Base-by-base conservation (phyloP, 1,140 invertebrate genomes). In the Prorops nasuta region DNA sequence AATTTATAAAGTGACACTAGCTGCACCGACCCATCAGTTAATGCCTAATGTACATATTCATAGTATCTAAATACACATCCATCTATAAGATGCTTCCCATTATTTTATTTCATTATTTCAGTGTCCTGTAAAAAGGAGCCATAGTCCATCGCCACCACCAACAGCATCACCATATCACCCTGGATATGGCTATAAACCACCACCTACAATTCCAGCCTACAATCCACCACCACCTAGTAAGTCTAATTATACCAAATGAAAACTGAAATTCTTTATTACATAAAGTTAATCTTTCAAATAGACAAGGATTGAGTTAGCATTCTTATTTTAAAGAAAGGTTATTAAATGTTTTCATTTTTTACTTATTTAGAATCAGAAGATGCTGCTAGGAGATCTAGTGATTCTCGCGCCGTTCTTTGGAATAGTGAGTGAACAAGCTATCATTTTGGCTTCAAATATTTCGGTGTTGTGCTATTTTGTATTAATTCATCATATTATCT, bases 291-390 rank as follows among this genome's bases (percentile, higher is more conserved):
- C n/a, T n/a, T n/a, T n/a, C n/a, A n/a, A n/a, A n/a, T n/a, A n/a
- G n/a, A n/a, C n/a, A n/a, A n/a, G n/a, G n/a, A n/a, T n/a, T n/a
- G n/a, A n/a, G 20, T 36, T 22, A 49, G 20, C 28, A 34, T 31
- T 22, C 36, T 32, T 45, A 38, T 24, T 52, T 51, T 37, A 28
- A 44, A 45, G 52, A 43, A 49, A 54, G 46, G 49, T 44, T 51
- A 60, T 40, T 40, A 54, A 44, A 53, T n/a, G n/a, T n/a, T n/a
- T n/a, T n/a, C n/a, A n/a, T n/a, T 54, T 58, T 63, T 54, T 74
- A 77, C 77, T 76, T 80, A 83, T 86, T 60, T 80, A 90, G 88
- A 90, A 80, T 83, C 87, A 73, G 87, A 90, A 71, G 86, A 88
- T 72, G 83, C 82, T 70, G 80, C 86, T 58, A 82, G 85, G 74